These are phyloP conservation scores for Toxotes chatareus DNA, from an alignment of 2,113 vertebrate genomes.

Conservation along the genomic window DNA sequence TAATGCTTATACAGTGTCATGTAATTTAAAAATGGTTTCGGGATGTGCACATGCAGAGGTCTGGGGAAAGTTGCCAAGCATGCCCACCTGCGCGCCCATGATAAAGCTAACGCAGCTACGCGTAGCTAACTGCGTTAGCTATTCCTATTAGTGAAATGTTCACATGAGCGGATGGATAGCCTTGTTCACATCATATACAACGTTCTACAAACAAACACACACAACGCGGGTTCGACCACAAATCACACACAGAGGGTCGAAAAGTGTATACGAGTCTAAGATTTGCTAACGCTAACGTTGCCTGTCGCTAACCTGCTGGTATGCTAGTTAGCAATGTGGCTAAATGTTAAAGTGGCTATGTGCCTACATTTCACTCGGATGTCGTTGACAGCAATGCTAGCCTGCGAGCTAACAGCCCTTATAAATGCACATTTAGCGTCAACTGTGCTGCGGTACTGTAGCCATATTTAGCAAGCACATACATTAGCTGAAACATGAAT, in stretches of 20 bases:
- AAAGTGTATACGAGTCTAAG: constrained; percentile 1
- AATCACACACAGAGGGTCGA: accelerated
- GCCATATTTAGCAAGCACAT: not conserved
- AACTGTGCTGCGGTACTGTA: too few species aligned
- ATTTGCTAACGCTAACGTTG: constrained; percentile 33
- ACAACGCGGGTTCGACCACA: accelerated
- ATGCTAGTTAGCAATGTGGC: constrained; percentile 59
- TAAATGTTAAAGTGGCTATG: constrained; percentile 36
- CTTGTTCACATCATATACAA: accelerated
- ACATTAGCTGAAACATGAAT: not conserved
- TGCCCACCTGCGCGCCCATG: constrained; percentile 50
- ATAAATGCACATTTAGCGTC: not conserved
- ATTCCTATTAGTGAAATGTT: not conserved
- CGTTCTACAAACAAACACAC: not conserved
- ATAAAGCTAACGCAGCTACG: constrained; percentile 47
- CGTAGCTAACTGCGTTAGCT: constrained; percentile 23
- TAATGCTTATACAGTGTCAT: accelerated
- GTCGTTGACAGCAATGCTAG: constrained; percentile 49
- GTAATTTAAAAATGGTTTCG: too few species aligned
- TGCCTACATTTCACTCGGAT: constrained; percentile 29
- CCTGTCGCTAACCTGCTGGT: constrained; percentile 44
- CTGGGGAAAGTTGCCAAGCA: constrained; percentile 51
- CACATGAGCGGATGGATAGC: accelerated
- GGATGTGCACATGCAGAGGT: not conserved
- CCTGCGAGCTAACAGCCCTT: constrained; percentile 17